Base-by-base conservation (phyloP, 1,140 invertebrate species). In the Solenopsis invicta region DNA sequence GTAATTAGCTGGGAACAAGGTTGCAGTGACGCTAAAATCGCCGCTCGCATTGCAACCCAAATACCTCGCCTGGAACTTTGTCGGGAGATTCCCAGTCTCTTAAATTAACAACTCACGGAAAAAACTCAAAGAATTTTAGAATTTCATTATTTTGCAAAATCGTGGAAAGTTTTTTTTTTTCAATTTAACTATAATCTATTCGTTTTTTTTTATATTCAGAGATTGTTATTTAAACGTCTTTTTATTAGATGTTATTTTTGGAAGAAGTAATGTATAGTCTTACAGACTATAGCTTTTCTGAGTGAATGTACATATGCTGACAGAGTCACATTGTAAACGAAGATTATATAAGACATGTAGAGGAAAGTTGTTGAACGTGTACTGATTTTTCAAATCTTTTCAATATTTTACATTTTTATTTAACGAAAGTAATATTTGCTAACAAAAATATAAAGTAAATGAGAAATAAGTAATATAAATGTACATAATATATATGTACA, bases 1-100 rank as follows among this genome's bases (percentile, higher is more conserved):
- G 13, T 54, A 80, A 80, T 67, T 80, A 80, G 13, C n/a, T 34
- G 41, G 24, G 41, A 75, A 74, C 29, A 48, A 74, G 41, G 69
- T 74, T 61, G 59, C 67, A 34, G 29, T 24, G 21, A 56, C 9
- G 48, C 13, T 41, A 41, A 71, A 34, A 12, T 62, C 24, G 52
- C 5, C 29, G 18, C 29, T 54, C 10, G 59, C 59, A 41, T 8
- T 41, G 77, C 37, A 18, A 74, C 10, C 24, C 12, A 54, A 41
- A 34, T 71, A 21, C n/a, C 34, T 45, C n/a, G 13, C n/a, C 37
- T 56, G 9, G 1, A 24, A 62, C 21, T n/a, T 67, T 41, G 18
- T 37, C n/a, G 9, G 21, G 21, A 24, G 45, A 52, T 80, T 69
- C 29, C 5, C 48, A 6, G 34, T 3, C 24, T 61, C 16, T 18